Evolutionary conservation across 2,113 vertebrate genomes (phyloP), one percentile per base, ranked within the genome.

Genomic region (Maylandia zebra): DNA sequence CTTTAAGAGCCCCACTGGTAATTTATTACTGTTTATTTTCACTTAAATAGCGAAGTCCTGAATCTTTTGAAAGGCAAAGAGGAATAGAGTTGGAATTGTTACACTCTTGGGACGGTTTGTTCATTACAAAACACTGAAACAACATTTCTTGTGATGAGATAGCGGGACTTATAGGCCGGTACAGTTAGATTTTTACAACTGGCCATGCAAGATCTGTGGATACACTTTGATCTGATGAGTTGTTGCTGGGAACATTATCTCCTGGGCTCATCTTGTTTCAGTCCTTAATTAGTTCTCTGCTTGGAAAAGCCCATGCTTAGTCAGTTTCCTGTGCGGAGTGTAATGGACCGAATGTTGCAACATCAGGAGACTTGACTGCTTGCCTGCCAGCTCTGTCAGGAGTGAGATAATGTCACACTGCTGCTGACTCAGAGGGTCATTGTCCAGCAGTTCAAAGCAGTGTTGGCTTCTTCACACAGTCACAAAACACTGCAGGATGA

Each of bases 381-480:
- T n/a, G 12, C 55, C 64, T 56, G 81, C 84, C 84, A 86, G 69
- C 64, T 41, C 53, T 12, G 81, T 59, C 69, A 55, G 78, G 87
- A 85, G 24, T 3, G 85, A 87, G 90, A 91, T 88, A 80, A 78
- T 48, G 27, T 82, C 81, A 38, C 43, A n/a, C 34, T 57, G 9
- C 82, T 88, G 92, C 91, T 89, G 87, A 93, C 82, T 91, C 86
- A 36, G 56, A 16, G 82, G 89, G 89, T 85, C 87, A 56, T 56
- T 41, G 85, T 78, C 86, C 79, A 45, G 17, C 71, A 41, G 59
- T 86, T 66, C 41, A 71, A 85, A 83, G 86, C 55, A 17, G 41
- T 1, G 22, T 10, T n/a, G 17, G 38, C 19, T 41, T 19, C 71
- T 34, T 3, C 76, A 84, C 10, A 36, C 22, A 3, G 3, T 34